Evolutionary conservation across 1,140 invertebrate genomes (phyloP), one percentile per base, ranked within the genome.

Genomic region (Brachionus sp.): DNA sequence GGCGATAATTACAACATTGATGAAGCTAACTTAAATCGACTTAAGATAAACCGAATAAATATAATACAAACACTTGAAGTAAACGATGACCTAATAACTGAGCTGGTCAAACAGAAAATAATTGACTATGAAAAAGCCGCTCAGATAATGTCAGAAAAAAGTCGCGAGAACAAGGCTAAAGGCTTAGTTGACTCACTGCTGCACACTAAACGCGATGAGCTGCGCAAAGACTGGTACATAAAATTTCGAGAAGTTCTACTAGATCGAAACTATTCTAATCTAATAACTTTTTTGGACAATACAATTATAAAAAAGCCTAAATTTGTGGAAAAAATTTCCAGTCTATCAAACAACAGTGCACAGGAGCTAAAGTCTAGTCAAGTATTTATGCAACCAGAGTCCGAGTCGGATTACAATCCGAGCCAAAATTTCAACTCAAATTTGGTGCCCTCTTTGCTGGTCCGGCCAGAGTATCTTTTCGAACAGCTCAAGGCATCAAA

Each of bases 291-390:
- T 80, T 29, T 80, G 50, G 77, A 80, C 50, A 80, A 66, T 44
- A 80, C 77, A n/a, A 66, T 62, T 4, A 80, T 80, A 5, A 57
- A 80, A 25, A 57, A 66, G 16, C 77, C 77, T n/a, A 57, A 66
- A 62, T 80, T 80, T 57, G 77, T 66, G 19, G 62, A 64, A 29
- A 80, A 80, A 62, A 62, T 80, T 10, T 75, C 70, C n/a, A 75
- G 70, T n/a, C 23, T 75, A 23, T 75, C 70, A 19, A 75, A 16
- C 10, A 39, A 39, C 77, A 80, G 50, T 39, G 29, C 19, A 50
- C 25, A 78, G 3, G 37, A 78, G 33, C 37, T 80, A 5, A 42
- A 33, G 35, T 37, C 46, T 3, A 80, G 12, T 75, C 37, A 75
- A 10, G 25, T 75, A 6, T 25, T 46, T 25, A 75, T 75, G 16